These are phyloP conservation scores for Megaceryle maxima DNA, from an alignment of 2,113 vertebrate genomes.

Conservation along the genomic window DNA sequence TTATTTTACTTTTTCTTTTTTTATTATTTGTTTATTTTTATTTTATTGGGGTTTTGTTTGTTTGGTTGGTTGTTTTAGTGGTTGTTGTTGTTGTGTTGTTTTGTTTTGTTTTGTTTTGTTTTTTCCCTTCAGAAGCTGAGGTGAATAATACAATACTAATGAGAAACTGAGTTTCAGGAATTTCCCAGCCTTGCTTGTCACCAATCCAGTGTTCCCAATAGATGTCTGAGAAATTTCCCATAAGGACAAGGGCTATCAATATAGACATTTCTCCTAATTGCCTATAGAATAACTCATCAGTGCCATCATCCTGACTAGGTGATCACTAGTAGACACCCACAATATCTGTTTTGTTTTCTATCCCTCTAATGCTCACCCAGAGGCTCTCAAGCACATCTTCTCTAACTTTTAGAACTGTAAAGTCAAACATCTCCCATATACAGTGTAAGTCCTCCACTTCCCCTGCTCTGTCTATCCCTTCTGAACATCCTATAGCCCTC, in stretches of 20 bases:
- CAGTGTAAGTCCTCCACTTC: neutral
- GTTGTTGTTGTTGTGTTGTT: neutral
- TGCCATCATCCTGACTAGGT: neutral
- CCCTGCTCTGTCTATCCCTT: too few species aligned
- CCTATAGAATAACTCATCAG: neutral
- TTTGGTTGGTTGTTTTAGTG: too few species aligned
- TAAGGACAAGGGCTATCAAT: neutral
- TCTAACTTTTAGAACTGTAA: neutral
- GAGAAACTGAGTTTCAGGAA: neutral
- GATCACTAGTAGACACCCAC: neutral
- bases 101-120: neutral
- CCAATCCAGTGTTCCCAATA: too few species aligned
- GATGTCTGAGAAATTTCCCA: too few species aligned
- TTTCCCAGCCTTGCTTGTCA: too few species aligned
- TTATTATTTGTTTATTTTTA: too few species aligned
- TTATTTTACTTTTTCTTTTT: neutral
- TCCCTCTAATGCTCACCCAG: neutral
- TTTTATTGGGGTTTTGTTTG: too few species aligned
- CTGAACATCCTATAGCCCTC: neutral
- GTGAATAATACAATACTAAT: constrained; percentile 3
- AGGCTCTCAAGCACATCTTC: neutral
- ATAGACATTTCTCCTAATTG: neutral
- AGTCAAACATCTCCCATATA: neutral
- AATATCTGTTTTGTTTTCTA: neutral
- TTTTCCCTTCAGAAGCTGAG: neutral